Percentiles rank a stretch among this genome's conserved stretches.
Conservation (phyloP, 2,113 vertebrate species). For the Crotalus horridus region DNA sequence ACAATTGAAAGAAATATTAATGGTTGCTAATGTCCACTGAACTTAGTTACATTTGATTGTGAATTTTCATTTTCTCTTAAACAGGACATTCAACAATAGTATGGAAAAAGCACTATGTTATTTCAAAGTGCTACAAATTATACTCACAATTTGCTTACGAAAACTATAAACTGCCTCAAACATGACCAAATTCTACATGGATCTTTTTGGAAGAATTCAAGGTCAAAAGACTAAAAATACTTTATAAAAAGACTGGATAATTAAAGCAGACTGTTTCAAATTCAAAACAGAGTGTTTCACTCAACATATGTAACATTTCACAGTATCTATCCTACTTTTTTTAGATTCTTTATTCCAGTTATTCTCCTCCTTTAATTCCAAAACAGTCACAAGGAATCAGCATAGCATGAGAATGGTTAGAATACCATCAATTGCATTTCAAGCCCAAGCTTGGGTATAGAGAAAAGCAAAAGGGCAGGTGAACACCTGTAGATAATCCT, state of each 20-base stretch:
- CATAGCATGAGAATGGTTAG: background rate
- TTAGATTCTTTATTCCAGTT: background rate
- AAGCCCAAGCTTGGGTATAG: background rate
- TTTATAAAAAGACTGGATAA: background rate
- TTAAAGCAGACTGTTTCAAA: background rate
- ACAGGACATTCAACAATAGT: background rate
- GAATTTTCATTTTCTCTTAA: background rate
- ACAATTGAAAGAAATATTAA: background rate
- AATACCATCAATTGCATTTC: background rate
- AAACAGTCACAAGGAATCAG: background rate
- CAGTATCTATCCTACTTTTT: background rate
- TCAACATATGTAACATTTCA: background rate
- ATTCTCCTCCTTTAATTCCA: background rate
- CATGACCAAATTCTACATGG: background rate
- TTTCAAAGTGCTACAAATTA: background rate
- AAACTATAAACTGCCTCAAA: background rate
- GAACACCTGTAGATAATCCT: background rate
- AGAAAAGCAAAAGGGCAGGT: background rate
- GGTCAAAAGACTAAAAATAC: background rate
- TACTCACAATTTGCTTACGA: background rate
- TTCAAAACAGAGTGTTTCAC: background rate
- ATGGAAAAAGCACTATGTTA: background rate
- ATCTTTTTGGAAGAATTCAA: background rate
- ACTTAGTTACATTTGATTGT: background rate
- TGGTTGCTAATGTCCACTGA: background rate